phyloP scores from a whole-genome alignment of 2,797 vertebrate genomes.

The Macrochelys suwanniensis region DNA sequence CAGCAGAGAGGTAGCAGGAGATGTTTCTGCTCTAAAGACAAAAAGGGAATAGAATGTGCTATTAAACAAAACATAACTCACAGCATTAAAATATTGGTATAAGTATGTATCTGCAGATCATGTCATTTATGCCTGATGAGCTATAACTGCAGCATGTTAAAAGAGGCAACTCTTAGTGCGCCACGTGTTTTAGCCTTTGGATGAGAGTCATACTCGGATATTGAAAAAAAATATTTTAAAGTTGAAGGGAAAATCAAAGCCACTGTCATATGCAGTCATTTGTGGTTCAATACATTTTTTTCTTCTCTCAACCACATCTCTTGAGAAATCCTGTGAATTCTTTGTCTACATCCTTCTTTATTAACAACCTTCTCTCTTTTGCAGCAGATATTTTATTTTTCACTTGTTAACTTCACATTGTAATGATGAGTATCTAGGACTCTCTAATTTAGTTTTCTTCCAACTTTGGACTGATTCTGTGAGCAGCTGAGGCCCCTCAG shows the following conservation, averaged over 20 bases:
- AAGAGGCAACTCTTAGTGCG: neutral
- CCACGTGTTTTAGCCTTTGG: neutral
- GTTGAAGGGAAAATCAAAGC: neutral
- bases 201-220: neutral
- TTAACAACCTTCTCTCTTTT: neutral
- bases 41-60: neutral
- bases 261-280: neutral
- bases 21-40: neutral
- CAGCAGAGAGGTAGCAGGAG: neutral
- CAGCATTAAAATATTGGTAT: neutral
- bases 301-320: neutral
- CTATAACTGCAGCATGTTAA: neutral
- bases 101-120: neutral
- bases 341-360: neutral
- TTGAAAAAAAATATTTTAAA: neutral
- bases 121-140: accelerated
- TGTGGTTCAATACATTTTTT: neutral
- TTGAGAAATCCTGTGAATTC: neutral
- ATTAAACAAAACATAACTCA: neutral
- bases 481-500: neutral
- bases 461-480: neutral
- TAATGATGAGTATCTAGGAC: accelerated
- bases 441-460: neutral
- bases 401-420: neutral
- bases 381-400: neutral